Evolutionary conservation across 2,888 invertebrate species (phyloP), one percentile per base, ranked within the genome.

Genomic region (Cephus pulcher): DNA sequence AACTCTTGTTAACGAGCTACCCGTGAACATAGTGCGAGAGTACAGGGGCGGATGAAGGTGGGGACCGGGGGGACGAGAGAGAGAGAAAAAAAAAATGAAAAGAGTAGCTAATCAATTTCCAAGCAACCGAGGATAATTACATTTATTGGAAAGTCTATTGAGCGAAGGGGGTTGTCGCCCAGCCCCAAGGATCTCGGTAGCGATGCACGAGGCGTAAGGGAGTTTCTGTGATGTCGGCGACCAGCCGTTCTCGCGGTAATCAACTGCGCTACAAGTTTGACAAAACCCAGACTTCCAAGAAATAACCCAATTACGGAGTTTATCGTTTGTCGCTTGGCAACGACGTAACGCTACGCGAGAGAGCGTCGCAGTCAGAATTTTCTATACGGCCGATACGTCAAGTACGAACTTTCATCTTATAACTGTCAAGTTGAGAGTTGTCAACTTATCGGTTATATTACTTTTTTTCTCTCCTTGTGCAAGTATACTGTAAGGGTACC

Each of bases 71-170:
- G 12, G 68, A 40, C 34, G 71, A 70, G n/a, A 70, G 78, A 82
- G 83, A 82, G n/a, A n/a, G n/a, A n/a, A n/a, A 80, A 80, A 75
- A 77, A 76, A 81, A 80, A 73, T n/a, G 79, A 78, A 40, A 40
- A 40, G 40, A 40, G 40, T 15, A 81, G 77, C 80, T 84, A 86
- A 86, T 86, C 84, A 86, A 84, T 84, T 80, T 80, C 80, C 82
- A 81, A 82, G 80, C 81, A 84, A 83, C 81, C 80, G 77, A 77
- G 79, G 82, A 86, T 86, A 86, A 86, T 86, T 86, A 83, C 83
- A 84, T 86, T 86, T 82, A 80, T 82, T 82, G 84, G 81, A 86
- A 86, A 85, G 85, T 86, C 84, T 82, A 83, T 83, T 84, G 82
- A 40, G 76, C 78, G 76, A 76, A 78, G 79, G 80, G 79, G 79